Base-by-base conservation (phyloP, 2,797 vertebrate species). In the Sebastes jordani region DNA sequence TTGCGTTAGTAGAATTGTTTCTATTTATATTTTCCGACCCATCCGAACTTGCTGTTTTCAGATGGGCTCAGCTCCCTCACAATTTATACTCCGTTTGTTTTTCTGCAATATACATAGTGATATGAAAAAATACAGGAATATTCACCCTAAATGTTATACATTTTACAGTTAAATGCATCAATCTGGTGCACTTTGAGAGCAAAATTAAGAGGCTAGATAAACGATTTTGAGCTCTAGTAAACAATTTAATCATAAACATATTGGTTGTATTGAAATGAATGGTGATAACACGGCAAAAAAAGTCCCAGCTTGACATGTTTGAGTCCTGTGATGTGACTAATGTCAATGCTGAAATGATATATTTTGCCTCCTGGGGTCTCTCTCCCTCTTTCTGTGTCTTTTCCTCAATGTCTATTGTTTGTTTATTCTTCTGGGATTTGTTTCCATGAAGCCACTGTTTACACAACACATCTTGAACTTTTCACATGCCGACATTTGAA, bases 401-500 rank as follows among this genome's bases (percentile, higher is more conserved):
- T 69, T 60, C 18, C 34, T 81, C 65, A 4, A 7, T 55, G 36
- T 54, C 58, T 64, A 7, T 59, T 80, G 46, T 81, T 71, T 80
- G 46, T 81, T 71, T 58, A 38, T 69, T 62, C 29, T 58, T 71
- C 38, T 27, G 38, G 64, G 72, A 55, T 22, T 68, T 11, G 60
- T 60, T 60, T 67, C 22, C 36, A 42, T 9, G 0, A 56, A 46
- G 36, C 11, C 11, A n/a, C 30, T 20, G 62, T 59, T 38, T 4
- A 27, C 18, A 34, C 69, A 71, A 59, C 82, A 49, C 80, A 30
- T 64, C 49, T 20, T 42, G n/a, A 82, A 66, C 79, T 81, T 83
- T 80, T 42, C 58, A 38, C 66, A 70, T 25, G 61, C 42, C 52
- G n/a, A 46, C 75, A 75, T 74, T 80, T 74, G 11, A 82, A 68